These are phyloP conservation scores for Caenorhabditis sp. DNA, from an alignment of 2,888 invertebrate species.

Conservation along the genomic window DNA sequence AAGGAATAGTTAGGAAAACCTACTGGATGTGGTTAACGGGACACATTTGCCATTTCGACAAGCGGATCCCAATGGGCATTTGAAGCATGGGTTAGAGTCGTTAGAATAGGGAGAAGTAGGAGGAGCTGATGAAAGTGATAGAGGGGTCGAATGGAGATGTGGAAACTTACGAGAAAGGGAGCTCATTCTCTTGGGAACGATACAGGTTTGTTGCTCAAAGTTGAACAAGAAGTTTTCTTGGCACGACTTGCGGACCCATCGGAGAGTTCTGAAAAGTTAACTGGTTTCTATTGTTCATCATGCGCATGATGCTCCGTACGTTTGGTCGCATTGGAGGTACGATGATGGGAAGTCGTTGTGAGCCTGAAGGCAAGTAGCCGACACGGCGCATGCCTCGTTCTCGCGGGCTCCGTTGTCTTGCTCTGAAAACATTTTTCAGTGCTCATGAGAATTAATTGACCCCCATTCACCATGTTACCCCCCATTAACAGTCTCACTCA, in stretches of 20 bases:
- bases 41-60: slow-evolving; percentile 66
- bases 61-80: slow-evolving; percentile 69
- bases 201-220: slow-evolving; percentile 83
- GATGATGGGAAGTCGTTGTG: slow-evolving; percentile 77
- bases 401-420: slow-evolving; percentile 80
- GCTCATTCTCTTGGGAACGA: slow-evolving; percentile 76
- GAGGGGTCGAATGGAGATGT: neutral
- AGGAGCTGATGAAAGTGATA: slow-evolving; percentile 2
- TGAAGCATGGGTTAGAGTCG: slow-evolving; percentile 60
- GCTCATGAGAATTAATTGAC: neutral
- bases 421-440: slow-evolving; percentile 70
- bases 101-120: slow-evolving; percentile 35
- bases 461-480: neutral
- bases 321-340: slow-evolving; percentile 82
- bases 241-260: slow-evolving; percentile 81
- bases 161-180: slow-evolving; percentile 71
- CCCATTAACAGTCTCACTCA: slow-evolving; percentile 6
- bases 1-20: slow-evolving; percentile 28
- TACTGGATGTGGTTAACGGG: slow-evolving; percentile 70
- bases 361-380: slow-evolving; percentile 82
- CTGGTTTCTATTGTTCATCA: neutral
- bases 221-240: slow-evolving; percentile 81
- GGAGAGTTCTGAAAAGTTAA: slow-evolving; percentile 71
- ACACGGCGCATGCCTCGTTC: slow-evolving; percentile 76
- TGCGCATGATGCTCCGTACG: slow-evolving; percentile 70